phyloP scores from a whole-genome alignment of 2,797 vertebrate species.

The Carcharodon carcharias region DNA sequence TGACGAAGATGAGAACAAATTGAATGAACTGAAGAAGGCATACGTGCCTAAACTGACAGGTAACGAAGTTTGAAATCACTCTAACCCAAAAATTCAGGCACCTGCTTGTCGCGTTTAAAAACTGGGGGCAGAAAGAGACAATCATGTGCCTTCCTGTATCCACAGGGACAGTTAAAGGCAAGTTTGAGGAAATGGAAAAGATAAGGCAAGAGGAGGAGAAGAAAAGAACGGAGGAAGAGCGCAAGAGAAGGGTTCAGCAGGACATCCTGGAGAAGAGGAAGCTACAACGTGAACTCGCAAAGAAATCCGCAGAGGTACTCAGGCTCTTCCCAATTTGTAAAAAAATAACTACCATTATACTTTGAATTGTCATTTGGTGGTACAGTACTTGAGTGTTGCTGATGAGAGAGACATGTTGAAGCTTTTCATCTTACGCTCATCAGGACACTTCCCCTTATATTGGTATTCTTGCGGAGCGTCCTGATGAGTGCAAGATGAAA shows the following conservation, averaged over 20 bases:
- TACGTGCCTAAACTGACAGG: slow-evolving; percentile 97
- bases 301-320: slow-evolving; percentile 80
- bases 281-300: slow-evolving; percentile 86
- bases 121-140: not conserved
- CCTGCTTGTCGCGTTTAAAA: not conserved
- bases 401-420: no score
- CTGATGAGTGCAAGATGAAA: no score
- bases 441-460: no score
- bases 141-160: not conserved
- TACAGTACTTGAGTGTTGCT: no score
- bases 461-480: no score
- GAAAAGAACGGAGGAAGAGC: slow-evolving; percentile 81
- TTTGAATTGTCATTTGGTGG: no score
- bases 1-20: slow-evolving; percentile 82
- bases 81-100: not conserved
- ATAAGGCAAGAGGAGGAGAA: slow-evolving; percentile 84
- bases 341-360: not conserved
- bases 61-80: slow-evolving; percentile 52
- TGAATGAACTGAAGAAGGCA: slow-evolving; percentile 78
- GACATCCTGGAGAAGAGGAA: slow-evolving; percentile 89
- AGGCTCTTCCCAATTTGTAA: not conserved
- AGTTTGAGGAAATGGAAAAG: slow-evolving; percentile 97
- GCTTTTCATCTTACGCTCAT: no score
- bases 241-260: slow-evolving; percentile 81
- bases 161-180: slow-evolving; percentile 93